Evolutionary conservation across 1,140 invertebrate genomes (phyloP).

Genomic region (Leptinotarsa undecemlineata): DNA sequence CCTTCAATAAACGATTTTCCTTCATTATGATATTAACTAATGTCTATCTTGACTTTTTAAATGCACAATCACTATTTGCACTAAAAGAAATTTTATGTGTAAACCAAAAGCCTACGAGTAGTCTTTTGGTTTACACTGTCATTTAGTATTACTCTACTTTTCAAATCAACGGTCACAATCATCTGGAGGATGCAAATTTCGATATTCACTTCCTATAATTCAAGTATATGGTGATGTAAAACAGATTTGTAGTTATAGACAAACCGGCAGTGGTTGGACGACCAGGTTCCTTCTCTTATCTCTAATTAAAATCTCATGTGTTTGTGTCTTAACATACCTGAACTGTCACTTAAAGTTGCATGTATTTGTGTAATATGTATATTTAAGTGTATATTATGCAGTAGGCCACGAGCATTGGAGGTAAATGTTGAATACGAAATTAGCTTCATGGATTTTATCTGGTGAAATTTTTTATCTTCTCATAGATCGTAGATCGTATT

Average conservation of each 20-base stretch:
- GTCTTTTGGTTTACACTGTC: too few relatives aligned
- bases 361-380: conserved; percentile 45
- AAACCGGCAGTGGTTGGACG: conserved; percentile 26
- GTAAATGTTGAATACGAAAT: conserved; percentile 37
- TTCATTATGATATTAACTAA: too few relatives aligned
- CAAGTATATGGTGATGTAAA: conserved; percentile 15
- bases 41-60: too few relatives aligned
- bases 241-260: conserved; percentile 12
- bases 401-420: conserved; percentile 39
- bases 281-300: conserved; percentile 35
- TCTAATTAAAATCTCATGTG: conserved; percentile 41
- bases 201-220: background rate
- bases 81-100: too few relatives aligned
- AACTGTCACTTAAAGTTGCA: conserved; percentile 43
- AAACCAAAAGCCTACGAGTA: too few relatives aligned
- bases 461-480: conserved; percentile 21
- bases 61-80: too few relatives aligned
- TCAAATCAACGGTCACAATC: background rate
- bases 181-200: background rate
- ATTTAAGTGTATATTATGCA: conserved; percentile 42
- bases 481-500: conserved; percentile 28
- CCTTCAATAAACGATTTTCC: too few relatives aligned
- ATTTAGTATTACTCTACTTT: background rate
- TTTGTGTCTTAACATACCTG: conserved; percentile 42
- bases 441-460: conserved; percentile 30